Evolutionary conservation across 2,113 vertebrate species (phyloP).

Genomic region (Dermatemys mawii): DNA sequence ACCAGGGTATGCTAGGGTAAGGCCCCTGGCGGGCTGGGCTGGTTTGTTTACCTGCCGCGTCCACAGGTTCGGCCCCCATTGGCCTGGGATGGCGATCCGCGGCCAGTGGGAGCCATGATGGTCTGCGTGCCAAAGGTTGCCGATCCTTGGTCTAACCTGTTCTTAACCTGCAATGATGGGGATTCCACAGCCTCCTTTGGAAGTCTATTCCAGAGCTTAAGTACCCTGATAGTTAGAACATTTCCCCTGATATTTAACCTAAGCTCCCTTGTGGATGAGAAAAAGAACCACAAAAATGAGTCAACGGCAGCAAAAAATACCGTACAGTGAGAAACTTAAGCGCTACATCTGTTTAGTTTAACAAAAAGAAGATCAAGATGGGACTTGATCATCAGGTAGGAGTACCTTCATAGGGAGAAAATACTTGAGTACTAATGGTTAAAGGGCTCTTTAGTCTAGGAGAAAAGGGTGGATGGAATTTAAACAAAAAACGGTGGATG

Average conservation of each 20-base stretch:
- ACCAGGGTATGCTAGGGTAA: too few relatives aligned
- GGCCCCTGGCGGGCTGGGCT: too few relatives aligned
- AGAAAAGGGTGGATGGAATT: too few relatives aligned
- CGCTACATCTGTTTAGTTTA: not conserved
- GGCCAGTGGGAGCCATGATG: too few relatives aligned
- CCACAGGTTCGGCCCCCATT: too few relatives aligned
- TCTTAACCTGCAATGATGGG: not conserved
- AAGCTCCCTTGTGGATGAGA: not conserved
- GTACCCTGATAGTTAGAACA: not conserved
- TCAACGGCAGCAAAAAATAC: not conserved
- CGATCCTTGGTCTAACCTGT: not conserved
- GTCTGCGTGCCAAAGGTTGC: too few relatives aligned
- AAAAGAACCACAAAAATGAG: not conserved
- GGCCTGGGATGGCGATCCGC: too few relatives aligned
- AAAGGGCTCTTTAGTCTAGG: not conserved
- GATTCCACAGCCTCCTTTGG: not conserved
- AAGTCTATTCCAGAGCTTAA: not conserved
- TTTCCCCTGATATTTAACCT: not conserved
- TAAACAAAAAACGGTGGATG: not conserved
- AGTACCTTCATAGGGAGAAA: not conserved
- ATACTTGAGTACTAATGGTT: not conserved
- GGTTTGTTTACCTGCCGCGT: too few relatives aligned
- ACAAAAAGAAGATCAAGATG: not conserved
- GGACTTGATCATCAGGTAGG: not conserved
- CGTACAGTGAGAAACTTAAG: not conserved